A percentile compares a stretch with the other conserved stretches of the same genome.
These are phyloP conservation scores for Hipposideros larvatus DNA, from an alignment of 2,797 vertebrate species.

Conservation along the genomic window DNA sequence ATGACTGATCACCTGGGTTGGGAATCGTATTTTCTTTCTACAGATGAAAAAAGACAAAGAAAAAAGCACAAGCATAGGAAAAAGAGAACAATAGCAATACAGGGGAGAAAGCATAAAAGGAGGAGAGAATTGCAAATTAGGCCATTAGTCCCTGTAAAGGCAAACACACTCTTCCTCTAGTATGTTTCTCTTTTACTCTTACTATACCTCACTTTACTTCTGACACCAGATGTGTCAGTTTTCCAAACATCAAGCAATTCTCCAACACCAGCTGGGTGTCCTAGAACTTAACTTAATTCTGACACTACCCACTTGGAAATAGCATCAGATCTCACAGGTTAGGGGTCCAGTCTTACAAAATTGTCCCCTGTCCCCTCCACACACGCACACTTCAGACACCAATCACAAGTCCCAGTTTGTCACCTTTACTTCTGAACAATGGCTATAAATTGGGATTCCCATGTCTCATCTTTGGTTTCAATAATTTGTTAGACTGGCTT, in stretches of 20 bases:
- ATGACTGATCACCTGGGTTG: background rate
- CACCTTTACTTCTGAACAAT: background rate
- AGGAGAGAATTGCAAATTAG: background rate
- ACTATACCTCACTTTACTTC: background rate
- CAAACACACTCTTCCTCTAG: background rate
- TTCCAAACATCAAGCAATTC: background rate
- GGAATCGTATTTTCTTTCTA: background rate
- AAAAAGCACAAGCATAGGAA: background rate
- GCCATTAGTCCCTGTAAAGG: background rate
- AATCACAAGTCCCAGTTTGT: background rate
- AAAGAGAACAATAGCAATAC: background rate
- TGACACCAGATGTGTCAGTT: background rate
- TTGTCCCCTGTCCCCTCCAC: background rate
- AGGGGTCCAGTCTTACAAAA: background rate
- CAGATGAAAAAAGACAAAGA: background rate
- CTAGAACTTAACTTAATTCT: background rate
- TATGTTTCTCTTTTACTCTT: fast-evolving
- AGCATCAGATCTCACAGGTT: background rate
- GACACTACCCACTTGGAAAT: background rate
- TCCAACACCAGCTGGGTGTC: background rate
- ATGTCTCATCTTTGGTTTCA: background rate
- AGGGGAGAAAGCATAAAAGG: background rate
- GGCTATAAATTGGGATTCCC: background rate
- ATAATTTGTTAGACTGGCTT: background rate
- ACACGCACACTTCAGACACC: background rate